Evolutionary conservation across 1,140 invertebrate species (phyloP).

Genomic region (Leptinotarsa defecta): DNA sequence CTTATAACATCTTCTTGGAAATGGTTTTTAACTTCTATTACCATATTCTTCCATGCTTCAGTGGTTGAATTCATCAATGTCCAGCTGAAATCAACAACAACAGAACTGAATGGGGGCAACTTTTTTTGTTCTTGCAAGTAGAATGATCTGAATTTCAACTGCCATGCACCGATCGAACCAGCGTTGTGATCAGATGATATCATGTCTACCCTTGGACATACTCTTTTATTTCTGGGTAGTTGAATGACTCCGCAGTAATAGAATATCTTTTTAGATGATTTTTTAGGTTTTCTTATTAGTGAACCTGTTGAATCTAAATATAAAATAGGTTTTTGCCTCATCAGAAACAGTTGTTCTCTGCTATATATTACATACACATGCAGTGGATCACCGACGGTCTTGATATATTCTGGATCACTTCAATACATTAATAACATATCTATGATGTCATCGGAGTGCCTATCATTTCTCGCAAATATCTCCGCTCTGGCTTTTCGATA

Average conservation of each 20-base stretch:
- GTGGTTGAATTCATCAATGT: neutral
- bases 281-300: neutral
- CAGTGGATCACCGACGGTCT: constrained; percentile 12
- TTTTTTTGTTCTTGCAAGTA: constrained; percentile 15
- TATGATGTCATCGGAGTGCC: neutral
- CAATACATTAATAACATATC: constrained; percentile 9
- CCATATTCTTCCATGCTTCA: neutral
- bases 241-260: neutral
- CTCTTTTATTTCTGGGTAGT: neutral
- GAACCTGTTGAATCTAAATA: constrained; percentile 19
- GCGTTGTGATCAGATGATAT: constrained; percentile 13
- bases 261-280: neutral
- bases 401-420: constrained; percentile 14
- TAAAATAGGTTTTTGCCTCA: neutral
- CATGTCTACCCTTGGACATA: constrained; percentile 17
- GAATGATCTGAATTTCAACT: neutral
- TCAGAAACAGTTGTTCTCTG: neutral
- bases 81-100: constrained; percentile 20
- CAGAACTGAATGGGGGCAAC: constrained; percentile 7
- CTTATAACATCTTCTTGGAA: neutral
- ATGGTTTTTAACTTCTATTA: neutral
- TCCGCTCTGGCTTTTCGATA: constrained; percentile 15
- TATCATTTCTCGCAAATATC: constrained; percentile 5
- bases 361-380: constrained; percentile 22
- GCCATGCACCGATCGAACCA: neutral